Percentiles rank a stretch among this genome's conserved stretches.
These are phyloP conservation scores for Mesochorus sp. DNA, from an alignment of 2,888 invertebrate species.

Conservation along the genomic window DNA sequence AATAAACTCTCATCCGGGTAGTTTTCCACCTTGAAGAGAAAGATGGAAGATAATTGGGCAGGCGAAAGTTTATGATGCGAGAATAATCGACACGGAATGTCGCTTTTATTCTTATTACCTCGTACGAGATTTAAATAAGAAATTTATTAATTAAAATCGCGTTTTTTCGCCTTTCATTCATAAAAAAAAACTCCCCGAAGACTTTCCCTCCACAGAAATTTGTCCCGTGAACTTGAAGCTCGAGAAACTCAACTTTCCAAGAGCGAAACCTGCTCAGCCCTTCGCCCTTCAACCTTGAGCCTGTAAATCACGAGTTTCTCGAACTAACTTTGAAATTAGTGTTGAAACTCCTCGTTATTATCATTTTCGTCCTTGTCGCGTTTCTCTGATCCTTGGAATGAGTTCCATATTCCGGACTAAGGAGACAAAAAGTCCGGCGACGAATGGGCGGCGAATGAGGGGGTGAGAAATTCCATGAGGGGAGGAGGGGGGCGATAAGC, in stretches of 20 bases:
- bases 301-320: conserved; percentile 1
- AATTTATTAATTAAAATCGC: conserved; percentile 13
- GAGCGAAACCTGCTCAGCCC: background rate
- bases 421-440: conserved; percentile 17
- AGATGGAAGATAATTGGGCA: conserved; percentile 36
- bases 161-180: too few species aligned
- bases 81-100: conserved; percentile 5
- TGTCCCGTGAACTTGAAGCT: background rate
- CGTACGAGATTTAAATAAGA: conserved; percentile 3
- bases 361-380: conserved; percentile 15
- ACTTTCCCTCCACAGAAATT: background rate
- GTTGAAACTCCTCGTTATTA: conserved; percentile 13
- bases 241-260: background rate
- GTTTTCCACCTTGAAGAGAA: background rate
- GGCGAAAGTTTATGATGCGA: conserved; percentile 18
- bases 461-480: conserved; percentile 25
- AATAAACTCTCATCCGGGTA: background rate
- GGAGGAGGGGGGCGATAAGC: conserved; percentile 6
- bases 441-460: background rate
- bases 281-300: too few species aligned
- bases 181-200: too few species aligned
- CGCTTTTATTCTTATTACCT: conserved; percentile 12
- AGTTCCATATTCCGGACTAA: conserved; percentile 35
- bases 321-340: conserved; percentile 49
- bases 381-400: conserved; percentile 37